Base-by-base conservation (phyloP, 53 echinoderm and acorn worm genomes). In the Echinarachnius parma region DNA sequence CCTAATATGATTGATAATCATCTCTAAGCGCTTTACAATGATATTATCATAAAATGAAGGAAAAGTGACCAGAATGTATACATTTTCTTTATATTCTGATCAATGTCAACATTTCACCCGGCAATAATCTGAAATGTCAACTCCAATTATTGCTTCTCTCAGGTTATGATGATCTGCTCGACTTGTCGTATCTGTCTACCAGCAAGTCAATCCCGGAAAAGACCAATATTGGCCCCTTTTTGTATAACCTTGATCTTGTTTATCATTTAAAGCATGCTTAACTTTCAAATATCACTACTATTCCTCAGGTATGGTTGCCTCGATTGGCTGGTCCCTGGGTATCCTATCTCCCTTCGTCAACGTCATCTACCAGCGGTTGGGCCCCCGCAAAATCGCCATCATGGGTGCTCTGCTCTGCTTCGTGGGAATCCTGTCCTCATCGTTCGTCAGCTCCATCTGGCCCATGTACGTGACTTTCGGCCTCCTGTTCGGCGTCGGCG, bases 251-350 rank as follows among this genome's bases (percentile, higher is more conserved):
- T 4, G 9, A 53, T 10, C 11, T 11, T 56, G 28, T 28, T 28
- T 44, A 2, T 28, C 15, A 24, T 28, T 15, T 56, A 27, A 15
- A 11, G 27, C 26, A 24, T 26, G n/a, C 16, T 56, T 16, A 29
- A 28, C 13, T 9, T 56, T 27, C 15, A 28, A 24, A n/a, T 27
- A 1, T 56, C 14, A n/a, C n/a, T n/a, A n/a, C n/a, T n/a, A n/a
- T n/a, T n/a, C n/a, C n/a, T n/a, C n/a, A 69, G 70, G 70, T 11
- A 53, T 52, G 70, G 70, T 69, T 20, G 70, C 70, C 9, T 69
- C 70, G 4, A 52, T 69, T 5, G 53, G 31, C 4, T 69, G 70
- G 70, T 29, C 70, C 9, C 2, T 53, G 21, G 52, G 52, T 14
- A 53, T 69, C 35, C 23, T 30, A 34, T 69, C 70, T 4, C 70